phyloP scores from a whole-genome alignment of 1,140 invertebrate species.

The Aricia agestis region DNA sequence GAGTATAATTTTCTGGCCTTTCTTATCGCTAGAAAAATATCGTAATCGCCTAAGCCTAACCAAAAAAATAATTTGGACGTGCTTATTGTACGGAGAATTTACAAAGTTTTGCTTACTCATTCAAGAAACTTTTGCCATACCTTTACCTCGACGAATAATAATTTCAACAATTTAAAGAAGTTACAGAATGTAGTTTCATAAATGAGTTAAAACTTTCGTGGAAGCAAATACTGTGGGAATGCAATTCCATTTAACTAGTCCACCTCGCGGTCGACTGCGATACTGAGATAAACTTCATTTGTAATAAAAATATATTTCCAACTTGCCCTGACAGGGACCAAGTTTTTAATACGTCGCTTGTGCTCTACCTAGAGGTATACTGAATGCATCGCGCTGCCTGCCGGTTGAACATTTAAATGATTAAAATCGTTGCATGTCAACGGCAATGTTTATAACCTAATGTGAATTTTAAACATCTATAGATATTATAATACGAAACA shows the following conservation, averaged over 20 bases:
- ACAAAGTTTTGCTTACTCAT: neutral
- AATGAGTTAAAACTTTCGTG: neutral
- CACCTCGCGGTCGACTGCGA: neutral
- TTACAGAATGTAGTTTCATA: constrained; percentile 4
- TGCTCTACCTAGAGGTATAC: too few species aligned
- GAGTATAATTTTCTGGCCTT: too few species aligned
- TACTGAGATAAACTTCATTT: constrained; percentile 6
- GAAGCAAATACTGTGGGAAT: neutral
- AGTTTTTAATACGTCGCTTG: neutral
- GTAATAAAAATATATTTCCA: constrained; percentile 11
- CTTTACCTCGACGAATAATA: neutral
- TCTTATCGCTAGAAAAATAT: too few species aligned
- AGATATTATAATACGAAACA: too few species aligned
- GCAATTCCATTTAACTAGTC: constrained; percentile 8
- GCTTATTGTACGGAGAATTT: too few species aligned
- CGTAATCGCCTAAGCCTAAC: too few species aligned
- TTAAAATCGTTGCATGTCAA: too few species aligned
- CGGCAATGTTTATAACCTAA: too few species aligned
- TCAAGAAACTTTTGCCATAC: neutral
- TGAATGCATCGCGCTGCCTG: too few species aligned
- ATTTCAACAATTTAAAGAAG: neutral
- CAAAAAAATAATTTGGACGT: too few species aligned
- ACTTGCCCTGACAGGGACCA: neutral
- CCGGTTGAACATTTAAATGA: neutral
- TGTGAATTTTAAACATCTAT: too few species aligned